phyloP scores from a whole-genome alignment of 2,888 invertebrate genomes.

The Chrysomela aeneicollis region DNA sequence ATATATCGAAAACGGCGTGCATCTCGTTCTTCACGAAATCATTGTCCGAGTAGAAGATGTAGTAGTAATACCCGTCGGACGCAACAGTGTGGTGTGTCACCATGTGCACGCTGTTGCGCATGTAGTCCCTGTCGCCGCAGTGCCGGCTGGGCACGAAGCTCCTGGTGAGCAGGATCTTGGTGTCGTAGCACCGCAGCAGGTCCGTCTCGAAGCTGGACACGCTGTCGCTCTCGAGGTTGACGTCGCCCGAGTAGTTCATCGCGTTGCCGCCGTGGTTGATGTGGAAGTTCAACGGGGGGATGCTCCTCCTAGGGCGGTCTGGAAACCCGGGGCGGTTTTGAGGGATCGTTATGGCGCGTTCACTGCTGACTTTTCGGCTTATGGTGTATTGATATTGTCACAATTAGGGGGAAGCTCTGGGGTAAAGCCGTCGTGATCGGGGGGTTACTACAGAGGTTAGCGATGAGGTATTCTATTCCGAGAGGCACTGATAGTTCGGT shows the following conservation, averaged over 20 bases:
- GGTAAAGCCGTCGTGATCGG: too few relatives aligned
- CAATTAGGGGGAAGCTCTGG: too few relatives aligned
- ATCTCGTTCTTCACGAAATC: slow-evolving; percentile 81
- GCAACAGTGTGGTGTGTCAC: slow-evolving; percentile 75
- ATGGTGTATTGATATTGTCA: too few relatives aligned
- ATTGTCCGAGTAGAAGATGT: slow-evolving; percentile 89
- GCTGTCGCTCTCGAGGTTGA: slow-evolving; percentile 70
- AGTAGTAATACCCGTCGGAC: slow-evolving; percentile 85
- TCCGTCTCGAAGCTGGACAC: slow-evolving; percentile 86
- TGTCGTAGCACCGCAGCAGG: slow-evolving; percentile 77
- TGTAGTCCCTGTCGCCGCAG: slow-evolving; percentile 74
- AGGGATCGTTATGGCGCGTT: too few relatives aligned
- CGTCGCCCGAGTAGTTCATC: slow-evolving; percentile 64
- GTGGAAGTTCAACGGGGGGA: slow-evolving; percentile 69
- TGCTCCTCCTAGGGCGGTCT: slow-evolving; percentile 39
- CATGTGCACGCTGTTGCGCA: slow-evolving; percentile 75
- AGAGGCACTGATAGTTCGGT: too few relatives aligned
- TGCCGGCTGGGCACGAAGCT: slow-evolving; percentile 74
- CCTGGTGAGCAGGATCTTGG: slow-evolving; percentile 76
- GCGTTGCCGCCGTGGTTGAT: slow-evolving; percentile 82
- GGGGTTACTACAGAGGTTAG: too few relatives aligned
- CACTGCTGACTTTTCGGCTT: too few relatives aligned
- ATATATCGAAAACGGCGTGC: slow-evolving; percentile 84
- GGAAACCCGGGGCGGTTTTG: too few relatives aligned
- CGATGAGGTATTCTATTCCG: too few relatives aligned